Base-by-base conservation (phyloP, 2,888 invertebrate genomes). In the Amiota communis region DNA sequence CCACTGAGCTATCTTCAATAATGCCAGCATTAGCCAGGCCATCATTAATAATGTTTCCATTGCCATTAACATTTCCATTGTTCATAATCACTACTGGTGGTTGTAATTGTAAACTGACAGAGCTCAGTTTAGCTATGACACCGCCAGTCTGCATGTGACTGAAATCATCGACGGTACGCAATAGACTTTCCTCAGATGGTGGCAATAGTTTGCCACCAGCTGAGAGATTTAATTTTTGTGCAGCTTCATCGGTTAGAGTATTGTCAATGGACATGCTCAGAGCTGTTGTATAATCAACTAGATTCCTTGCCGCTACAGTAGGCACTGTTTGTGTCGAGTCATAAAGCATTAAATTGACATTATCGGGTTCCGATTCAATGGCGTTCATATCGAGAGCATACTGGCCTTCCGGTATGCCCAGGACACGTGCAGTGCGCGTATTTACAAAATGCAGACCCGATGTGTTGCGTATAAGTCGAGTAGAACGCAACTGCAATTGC, bases 331-430 rank as follows among this genome's bases (percentile, higher is more conserved):
- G 75, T 3, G 77, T 72, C n/a, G 67, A 9, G 1, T 51, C 17
- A 15, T 70, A 75, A 65, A 70, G 78, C 68, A 78, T 63, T 70
- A 83, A 71, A 10, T 75, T 74, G 1, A 17, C 70, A 6, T 74
- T 74, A 13, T 86, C 83, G 0, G 80, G 79, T 12, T 83, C 85
- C 3, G 78, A 83, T 70, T 87, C 89, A 73, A 89, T 88, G 0
- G 88, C 88, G 1, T 84, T 83, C 76, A 89, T 80, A 74, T 89
- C 88, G 53, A 89, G 76, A 0, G 89, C 87, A 76, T 89, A 89
- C 70, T 89, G 89, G 17, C 89, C 89, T 77, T 89, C 90, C 9
- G 90, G 89, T 69, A 89, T 88, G n/a, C 89, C 88, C 3, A 89
- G 71, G 0, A 89, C 83, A 4, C 88, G 87, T 0, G 89, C 82